Conservation (phyloP, 2,797 vertebrate species). For the Aplochiton taeniatus region DNA sequence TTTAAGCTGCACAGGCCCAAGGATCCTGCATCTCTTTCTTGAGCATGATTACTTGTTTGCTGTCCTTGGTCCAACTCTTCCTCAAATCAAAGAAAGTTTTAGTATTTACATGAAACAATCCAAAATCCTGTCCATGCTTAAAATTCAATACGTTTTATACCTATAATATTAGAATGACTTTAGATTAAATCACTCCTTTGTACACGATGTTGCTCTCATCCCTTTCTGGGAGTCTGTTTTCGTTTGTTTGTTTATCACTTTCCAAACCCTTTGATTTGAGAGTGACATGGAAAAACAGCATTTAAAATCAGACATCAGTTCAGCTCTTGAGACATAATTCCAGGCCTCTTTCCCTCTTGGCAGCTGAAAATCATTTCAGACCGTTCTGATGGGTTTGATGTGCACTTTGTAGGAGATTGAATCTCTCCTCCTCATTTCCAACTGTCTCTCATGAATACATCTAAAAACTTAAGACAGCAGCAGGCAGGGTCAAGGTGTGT, state of each 20-base stretch:
- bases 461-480: not conserved
- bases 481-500: not conserved
- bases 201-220: not conserved
- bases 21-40: no score
- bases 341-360: not conserved
- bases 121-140: no score
- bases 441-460: slow-evolving; percentile 5
- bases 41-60: not conserved
- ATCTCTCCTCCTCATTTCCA: slow-evolving; percentile 1
- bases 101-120: no score
- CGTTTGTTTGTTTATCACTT: not conserved
- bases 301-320: slow-evolving; percentile 3
- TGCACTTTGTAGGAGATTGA: slow-evolving; percentile 16
- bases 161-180: no score
- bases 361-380: slow-evolving; percentile 3
- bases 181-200: not conserved
- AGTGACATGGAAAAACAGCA: not conserved
- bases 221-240: not conserved
- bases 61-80: not conserved
- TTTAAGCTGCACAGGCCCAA: not conserved
- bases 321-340: slow-evolving; percentile 3
- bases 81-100: no score
- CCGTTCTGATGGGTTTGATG: slow-evolving; percentile 16
- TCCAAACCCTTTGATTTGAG: not conserved
- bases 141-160: no score